Percentiles rank a stretch among this genome's conserved stretches.
Evolutionary conservation across 2,888 invertebrate species (phyloP).

Genomic region (Limenitis camilla): DNA sequence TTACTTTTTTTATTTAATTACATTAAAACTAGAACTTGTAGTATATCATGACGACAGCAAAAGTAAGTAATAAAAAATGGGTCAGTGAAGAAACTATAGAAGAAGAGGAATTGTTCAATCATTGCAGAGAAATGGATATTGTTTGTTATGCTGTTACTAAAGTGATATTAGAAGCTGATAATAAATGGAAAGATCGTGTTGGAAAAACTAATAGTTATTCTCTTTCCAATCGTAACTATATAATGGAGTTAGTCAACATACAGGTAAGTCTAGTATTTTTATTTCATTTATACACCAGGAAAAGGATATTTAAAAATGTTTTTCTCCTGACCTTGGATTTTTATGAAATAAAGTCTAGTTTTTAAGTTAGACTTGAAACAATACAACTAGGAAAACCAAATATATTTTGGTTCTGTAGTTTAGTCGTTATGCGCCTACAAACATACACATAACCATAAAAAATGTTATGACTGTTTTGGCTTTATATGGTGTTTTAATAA

Average conservation of each 20-base stretch:
- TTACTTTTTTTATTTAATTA: not conserved
- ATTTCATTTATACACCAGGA: too few species aligned
- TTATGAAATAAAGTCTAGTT: too few species aligned
- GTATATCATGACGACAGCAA: slow-evolving; percentile 41
- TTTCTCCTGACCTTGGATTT: too few species aligned
- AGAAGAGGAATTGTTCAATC: slow-evolving; percentile 62
- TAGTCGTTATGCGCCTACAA: too few species aligned
- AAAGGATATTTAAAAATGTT: too few species aligned
- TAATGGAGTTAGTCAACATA: slow-evolving; percentile 68
- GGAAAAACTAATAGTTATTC: slow-evolving; percentile 43
- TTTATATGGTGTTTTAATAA: too few species aligned
- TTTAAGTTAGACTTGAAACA: too few species aligned
- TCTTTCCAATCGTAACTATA: slow-evolving; percentile 59
- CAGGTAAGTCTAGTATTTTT: slow-evolving; percentile 44
- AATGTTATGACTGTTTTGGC: too few species aligned
- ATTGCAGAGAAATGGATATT: slow-evolving; percentile 67
- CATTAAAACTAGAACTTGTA: not conserved
- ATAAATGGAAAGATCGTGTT: slow-evolving; percentile 60
- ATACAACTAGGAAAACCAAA: too few species aligned
- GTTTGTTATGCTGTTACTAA: slow-evolving; percentile 64
- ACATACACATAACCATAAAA: too few species aligned
- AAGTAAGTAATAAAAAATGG: slow-evolving; percentile 64
- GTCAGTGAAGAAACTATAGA: slow-evolving; percentile 71
- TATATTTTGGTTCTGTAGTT: too few species aligned
- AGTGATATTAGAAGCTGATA: slow-evolving; percentile 61